A percentile compares a stretch with the other conserved stretches of the same genome.
phyloP scores from a whole-genome alignment of 2,888 invertebrate genomes.

The Autographa gamma region DNA sequence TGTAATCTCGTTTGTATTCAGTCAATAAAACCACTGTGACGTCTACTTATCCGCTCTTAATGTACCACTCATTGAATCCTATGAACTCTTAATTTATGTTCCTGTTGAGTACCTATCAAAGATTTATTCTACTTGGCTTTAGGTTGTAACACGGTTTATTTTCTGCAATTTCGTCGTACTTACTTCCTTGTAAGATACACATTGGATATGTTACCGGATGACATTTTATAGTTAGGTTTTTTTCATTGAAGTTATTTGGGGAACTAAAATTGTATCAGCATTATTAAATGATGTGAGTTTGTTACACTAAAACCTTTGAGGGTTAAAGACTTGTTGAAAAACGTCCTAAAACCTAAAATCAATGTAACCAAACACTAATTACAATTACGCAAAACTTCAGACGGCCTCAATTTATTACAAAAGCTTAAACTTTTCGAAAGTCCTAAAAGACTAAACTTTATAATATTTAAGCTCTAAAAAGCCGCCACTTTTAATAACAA shows the following conservation, averaged over 20 bases:
- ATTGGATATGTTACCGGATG: too few species aligned
- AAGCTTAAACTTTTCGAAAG: neutral
- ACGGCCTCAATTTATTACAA: neutral
- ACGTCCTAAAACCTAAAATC: too few species aligned
- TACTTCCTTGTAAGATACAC: too few species aligned
- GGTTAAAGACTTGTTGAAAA: too few species aligned
- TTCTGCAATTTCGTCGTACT: too few species aligned
- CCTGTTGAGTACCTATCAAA: neutral
- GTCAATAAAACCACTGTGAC: slow-evolving; percentile 4
- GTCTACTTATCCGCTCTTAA: neutral
- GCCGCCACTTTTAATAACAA: neutral
- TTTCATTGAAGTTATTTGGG: too few species aligned
- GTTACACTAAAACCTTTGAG: too few species aligned
- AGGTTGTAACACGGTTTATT: neutral
- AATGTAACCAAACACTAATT: neutral
- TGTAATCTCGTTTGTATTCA: slow-evolving; percentile 7
- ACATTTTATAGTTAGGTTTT: too few species aligned
- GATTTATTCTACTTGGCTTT: neutral
- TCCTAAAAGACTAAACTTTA: neutral
- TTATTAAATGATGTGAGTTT: too few species aligned
- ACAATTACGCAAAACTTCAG: neutral
- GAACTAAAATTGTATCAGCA: too few species aligned
- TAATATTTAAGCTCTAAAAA: neutral
- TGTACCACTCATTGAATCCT: slow-evolving; percentile 4
- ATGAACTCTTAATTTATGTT: neutral